Percentiles rank a stretch among this genome's conserved stretches.
These are phyloP conservation scores for Hypomesus transpacificus DNA, from an alignment of 2,113 vertebrate genomes.

Conservation along the genomic window DNA sequence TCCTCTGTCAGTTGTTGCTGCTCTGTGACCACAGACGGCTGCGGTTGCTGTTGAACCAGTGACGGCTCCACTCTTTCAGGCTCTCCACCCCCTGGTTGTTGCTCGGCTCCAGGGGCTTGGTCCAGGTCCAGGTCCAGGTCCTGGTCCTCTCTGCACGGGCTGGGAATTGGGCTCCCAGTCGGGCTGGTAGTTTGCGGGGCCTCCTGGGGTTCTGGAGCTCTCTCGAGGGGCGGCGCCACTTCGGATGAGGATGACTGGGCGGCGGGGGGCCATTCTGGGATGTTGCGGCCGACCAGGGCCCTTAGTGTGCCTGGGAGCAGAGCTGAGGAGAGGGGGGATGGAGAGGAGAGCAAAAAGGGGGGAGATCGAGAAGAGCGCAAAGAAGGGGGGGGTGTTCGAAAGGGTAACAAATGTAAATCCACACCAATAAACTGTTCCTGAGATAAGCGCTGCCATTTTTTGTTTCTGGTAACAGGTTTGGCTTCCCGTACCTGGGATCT, in stretches of 20 bases:
- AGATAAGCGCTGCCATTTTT: not conserved
- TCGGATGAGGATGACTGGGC: conserved; percentile 5
- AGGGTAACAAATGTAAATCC: conserved; percentile 2
- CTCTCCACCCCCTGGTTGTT: not conserved
- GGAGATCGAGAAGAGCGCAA: not conserved
- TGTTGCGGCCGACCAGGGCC: not conserved
- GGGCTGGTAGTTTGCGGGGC: not conserved
- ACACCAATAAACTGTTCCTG: not conserved
- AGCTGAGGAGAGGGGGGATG: not conserved
- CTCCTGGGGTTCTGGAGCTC: not conserved
- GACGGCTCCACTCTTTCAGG: too few relatives aligned
- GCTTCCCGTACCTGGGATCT: conserved; percentile 39
- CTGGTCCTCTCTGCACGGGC: not conserved
- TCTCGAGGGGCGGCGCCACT: not conserved
- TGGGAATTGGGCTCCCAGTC: not conserved
- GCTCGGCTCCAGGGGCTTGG: not conserved
- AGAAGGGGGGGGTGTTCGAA: not conserved
- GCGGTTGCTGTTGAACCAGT: too few relatives aligned
- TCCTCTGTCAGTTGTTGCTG: too few relatives aligned
- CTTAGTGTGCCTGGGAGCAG: conserved; percentile 15
- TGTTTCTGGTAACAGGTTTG: not conserved
- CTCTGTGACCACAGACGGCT: too few relatives aligned
- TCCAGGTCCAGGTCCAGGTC: conserved; percentile 6
- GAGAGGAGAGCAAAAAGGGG: conserved; percentile 7
- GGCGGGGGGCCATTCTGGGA: not conserved